Conservation (phyloP, 2,797 vertebrate species). For the Triplophysa bombifrons region DNA sequence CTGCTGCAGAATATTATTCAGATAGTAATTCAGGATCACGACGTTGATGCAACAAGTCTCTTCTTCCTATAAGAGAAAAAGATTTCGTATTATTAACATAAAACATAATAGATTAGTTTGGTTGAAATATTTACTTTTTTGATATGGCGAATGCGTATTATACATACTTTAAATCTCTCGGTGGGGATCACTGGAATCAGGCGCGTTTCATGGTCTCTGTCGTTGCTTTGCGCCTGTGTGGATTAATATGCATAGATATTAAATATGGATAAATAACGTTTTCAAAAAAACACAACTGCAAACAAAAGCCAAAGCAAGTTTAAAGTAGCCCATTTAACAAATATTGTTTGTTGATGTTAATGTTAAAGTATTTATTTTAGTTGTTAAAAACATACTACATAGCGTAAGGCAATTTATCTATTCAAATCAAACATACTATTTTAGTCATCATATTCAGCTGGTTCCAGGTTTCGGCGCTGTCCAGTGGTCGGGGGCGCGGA, state of each 20-base stretch:
- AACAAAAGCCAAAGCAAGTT: too few species aligned
- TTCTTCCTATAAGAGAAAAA: slow-evolving; percentile 61
- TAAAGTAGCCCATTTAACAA: too few species aligned
- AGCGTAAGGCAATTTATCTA: too few species aligned
- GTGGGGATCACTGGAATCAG: slow-evolving; percentile 64
- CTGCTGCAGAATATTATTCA: slow-evolving; percentile 68
- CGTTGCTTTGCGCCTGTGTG: slow-evolving; percentile 71
- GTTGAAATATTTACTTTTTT: not conserved
- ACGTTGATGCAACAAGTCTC: slow-evolving; percentile 79
- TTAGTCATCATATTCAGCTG: slow-evolving; percentile 51
- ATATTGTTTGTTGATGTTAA: too few species aligned
- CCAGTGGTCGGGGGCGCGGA: slow-evolving; percentile 50
- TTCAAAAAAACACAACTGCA: too few species aligned
- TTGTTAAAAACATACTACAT: too few species aligned
- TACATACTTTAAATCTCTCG: slow-evolving; percentile 55
- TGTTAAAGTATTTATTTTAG: too few species aligned
- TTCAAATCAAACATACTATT: slow-evolving; percentile 53
- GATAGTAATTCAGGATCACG: slow-evolving; percentile 70
- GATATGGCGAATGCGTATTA: not conserved
- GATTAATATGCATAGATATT: slow-evolving; percentile 2
- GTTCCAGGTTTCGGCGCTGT: slow-evolving; percentile 58
- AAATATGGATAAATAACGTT: not conserved
- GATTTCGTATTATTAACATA: not conserved
- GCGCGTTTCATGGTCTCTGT: slow-evolving; percentile 76
- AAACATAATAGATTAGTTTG: not conserved